Base-by-base conservation (phyloP, 2,888 invertebrate genomes). In the Synanthedon vespiformis region DNA sequence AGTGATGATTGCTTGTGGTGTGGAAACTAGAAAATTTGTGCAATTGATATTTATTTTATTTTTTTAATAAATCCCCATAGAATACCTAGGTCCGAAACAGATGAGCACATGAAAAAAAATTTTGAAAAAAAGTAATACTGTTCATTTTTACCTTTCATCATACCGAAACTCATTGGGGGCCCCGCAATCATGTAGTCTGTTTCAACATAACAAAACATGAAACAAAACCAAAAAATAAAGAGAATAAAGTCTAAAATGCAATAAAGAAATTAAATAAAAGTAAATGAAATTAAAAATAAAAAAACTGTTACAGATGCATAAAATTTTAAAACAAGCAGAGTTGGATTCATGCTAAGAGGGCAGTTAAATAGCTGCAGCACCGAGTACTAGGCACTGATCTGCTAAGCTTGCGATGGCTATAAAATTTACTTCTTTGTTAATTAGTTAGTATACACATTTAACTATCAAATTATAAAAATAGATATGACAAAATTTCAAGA, bases 111-210 rank as follows among this genome's bases (percentile, higher is more conserved):
- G 71, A 72, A 67, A 67, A 67, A 22, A 66, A 83, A 82, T 81
- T 85, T 87, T 72, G 79, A 78, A 80, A 65, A 74, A 66, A 68
- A 72, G 70, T 70, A 76, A 75, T 74, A 70, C 71, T 77, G 52
- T 70, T 74, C 73, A 73, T 82, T 80, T 88, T 92, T 93, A 94
- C 93, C 94, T 93, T 93, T 93, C 89, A 94, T 91, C 89, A 93
- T 93, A 92, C 93, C 93, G 92, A 92, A 93, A 89, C 92, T 92
- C 90, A 93, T 91, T 87, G 93, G 92, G 88, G 91, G 91, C 86
- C 93, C 92, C 89, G 92, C 91, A 88, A 92, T 91, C 92, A 92
- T 92, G 87, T 86, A 87, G 86, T 87, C 87, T 87, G 87, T 87
- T 85, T 83, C 79, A 74, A 87, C 79, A 87, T 80, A 91, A 92